Evolutionary conservation across 2,888 invertebrate species (phyloP).

Genomic region (Leptopilina myrica): DNA sequence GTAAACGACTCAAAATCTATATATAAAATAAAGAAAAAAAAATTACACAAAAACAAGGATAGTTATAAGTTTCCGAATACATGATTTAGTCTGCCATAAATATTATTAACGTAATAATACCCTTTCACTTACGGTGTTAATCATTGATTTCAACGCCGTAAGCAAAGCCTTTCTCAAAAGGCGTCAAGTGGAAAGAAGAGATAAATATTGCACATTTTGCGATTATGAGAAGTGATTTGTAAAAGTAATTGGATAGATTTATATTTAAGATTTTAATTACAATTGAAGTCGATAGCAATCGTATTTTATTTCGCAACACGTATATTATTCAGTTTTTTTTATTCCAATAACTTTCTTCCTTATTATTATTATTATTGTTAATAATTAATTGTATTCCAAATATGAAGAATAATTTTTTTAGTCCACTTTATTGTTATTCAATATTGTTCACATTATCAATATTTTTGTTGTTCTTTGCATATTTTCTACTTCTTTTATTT

Average conservation of each 20-base stretch:
- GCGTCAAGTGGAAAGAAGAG: conserved; percentile 16
- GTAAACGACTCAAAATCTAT: background rate
- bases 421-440: no score
- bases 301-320: background rate
- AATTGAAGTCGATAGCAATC: conserved; percentile 6
- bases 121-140: conserved; percentile 33
- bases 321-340: background rate
- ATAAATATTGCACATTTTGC: conserved; percentile 32
- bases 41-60: background rate
- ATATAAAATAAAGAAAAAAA: background rate
- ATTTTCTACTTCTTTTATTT: no score
- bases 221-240: conserved; percentile 26
- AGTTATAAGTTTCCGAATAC: conserved; percentile 15
- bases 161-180: conserved; percentile 23
- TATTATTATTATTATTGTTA: background rate
- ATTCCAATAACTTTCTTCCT: background rate
- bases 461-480: no score
- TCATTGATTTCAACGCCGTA: conserved; percentile 34
- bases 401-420: no score
- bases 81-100: conserved; percentile 14
- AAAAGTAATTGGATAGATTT: conserved; percentile 16
- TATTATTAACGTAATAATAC: conserved; percentile 32
- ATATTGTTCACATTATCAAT: no score
- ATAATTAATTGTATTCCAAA: no score
- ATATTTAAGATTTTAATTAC: conserved; percentile 13